Evolutionary conservation across 1,140 invertebrate genomes (phyloP).

Genomic region (Mercenaria mercenaria): DNA sequence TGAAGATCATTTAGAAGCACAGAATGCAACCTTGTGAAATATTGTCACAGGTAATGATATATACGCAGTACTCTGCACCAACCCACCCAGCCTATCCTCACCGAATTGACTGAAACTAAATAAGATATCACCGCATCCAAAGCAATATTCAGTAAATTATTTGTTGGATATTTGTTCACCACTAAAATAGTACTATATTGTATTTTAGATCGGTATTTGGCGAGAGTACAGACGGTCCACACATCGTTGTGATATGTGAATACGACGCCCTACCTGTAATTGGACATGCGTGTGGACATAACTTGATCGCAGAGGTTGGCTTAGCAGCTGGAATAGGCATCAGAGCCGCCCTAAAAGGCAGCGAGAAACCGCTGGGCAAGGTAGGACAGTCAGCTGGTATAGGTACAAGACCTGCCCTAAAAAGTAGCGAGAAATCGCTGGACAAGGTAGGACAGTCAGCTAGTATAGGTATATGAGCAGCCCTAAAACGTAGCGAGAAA

Average conservation of each 20-base stretch:
- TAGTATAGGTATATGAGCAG: too few relatives aligned
- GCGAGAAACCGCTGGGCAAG: conserved; percentile 62
- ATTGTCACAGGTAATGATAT: too few relatives aligned
- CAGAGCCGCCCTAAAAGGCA: conserved; percentile 77
- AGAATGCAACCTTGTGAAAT: too few relatives aligned
- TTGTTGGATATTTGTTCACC: too few relatives aligned
- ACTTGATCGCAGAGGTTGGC: conserved; percentile 84
- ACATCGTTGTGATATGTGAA: conserved; percentile 83
- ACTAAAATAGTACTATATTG: too few relatives aligned
- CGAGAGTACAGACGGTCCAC: conserved; percentile 62
- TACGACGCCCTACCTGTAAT: conserved; percentile 85
- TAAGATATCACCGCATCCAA: too few relatives aligned
- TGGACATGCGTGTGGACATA: conserved; percentile 86
- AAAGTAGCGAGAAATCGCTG: conserved; percentile 55
- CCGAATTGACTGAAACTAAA: too few relatives aligned
- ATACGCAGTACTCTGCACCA: too few relatives aligned
- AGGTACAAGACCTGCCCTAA: conserved; percentile 80
- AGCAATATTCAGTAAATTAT: too few relatives aligned
- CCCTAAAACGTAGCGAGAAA: too few relatives aligned
- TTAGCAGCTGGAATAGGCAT: conserved; percentile 82
- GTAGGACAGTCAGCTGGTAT: conserved; percentile 81
- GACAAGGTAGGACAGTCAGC: conserved; percentile 47
- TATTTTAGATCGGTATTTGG: conserved; percentile 11
- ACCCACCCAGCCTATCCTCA: too few relatives aligned
- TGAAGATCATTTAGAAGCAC: too few relatives aligned